Percentiles rank a stretch among this genome's conserved stretches.
phyloP scores from a whole-genome alignment of 2,113 vertebrate genomes.

The Holacanthus passer region DNA sequence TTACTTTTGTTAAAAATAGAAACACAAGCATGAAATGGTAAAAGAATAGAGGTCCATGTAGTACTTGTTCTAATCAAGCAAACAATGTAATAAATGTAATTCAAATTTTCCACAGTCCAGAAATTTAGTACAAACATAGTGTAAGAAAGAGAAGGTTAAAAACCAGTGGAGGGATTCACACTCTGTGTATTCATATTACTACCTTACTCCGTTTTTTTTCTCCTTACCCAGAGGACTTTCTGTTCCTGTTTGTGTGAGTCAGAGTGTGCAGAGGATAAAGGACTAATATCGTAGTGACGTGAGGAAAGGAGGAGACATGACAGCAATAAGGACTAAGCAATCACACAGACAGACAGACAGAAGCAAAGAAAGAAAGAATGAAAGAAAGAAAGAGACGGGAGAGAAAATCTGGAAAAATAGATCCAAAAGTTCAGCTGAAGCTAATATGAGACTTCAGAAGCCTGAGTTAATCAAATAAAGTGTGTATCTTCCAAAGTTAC shows the following conservation, averaged over 20 bases:
- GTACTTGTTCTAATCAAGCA: background rate
- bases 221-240: background rate
- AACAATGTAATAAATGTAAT: background rate
- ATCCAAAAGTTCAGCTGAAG: background rate
- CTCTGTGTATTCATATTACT: conserved; percentile 18
- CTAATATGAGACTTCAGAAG: conserved; percentile 2
- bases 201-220: background rate
- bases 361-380: background rate
- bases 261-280: conserved; percentile 16
- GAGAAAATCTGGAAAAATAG: background rate
- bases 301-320: background rate
- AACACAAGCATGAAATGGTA: background rate
- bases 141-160: background rate
- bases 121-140: conserved; percentile 17
- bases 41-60: conserved; percentile 10
- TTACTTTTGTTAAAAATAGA: background rate
- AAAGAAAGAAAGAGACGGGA: background rate
- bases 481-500: background rate
- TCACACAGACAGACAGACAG: background rate
- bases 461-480: conserved; percentile 6
- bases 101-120: background rate
- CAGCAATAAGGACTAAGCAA: background rate
- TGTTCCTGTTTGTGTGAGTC: conserved; percentile 22
- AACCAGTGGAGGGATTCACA: background rate
- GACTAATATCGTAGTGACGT: conserved; percentile 6